Conservation (phyloP, 2,113 vertebrate genomes). For the Nanger granti region DNA sequence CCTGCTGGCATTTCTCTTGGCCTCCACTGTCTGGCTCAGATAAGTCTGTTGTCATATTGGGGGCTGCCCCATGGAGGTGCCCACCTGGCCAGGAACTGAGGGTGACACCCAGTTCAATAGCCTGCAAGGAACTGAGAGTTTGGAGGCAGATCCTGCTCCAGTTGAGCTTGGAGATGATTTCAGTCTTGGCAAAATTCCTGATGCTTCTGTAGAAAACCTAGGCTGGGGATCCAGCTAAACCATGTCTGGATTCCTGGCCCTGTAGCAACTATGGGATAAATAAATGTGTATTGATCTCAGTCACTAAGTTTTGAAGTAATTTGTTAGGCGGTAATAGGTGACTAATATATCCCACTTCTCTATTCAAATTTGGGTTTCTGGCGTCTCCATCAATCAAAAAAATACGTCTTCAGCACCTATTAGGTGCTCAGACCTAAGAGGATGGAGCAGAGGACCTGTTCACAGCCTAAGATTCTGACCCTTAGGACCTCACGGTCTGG, state of each 20-base stretch:
- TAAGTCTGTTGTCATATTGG: rapidly evolving
- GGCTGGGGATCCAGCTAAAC: neutral
- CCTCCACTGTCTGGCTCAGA: neutral
- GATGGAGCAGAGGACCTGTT: rapidly evolving
- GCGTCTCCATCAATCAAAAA: neutral
- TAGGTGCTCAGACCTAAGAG: neutral
- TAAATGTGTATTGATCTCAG: neutral
- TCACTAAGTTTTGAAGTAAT: neutral
- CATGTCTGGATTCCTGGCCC: neutral
- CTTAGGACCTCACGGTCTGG: rapidly evolving
- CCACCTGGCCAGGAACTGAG: rapidly evolving
- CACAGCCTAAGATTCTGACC: neutral
- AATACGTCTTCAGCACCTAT: neutral
- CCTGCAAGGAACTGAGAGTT: neutral
- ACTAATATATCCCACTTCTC: rapidly evolving
- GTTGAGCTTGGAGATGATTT: neutral
- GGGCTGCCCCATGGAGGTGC: neutral
- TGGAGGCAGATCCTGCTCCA: rapidly evolving
- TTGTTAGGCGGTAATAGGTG: rapidly evolving
- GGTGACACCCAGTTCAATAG: neutral
- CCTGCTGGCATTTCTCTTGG: rapidly evolving
- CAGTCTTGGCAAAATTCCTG: too few species aligned
- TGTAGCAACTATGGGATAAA: neutral
- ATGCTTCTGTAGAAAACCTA: neutral
- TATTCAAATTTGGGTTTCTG: neutral